Evolutionary conservation across 2,797 vertebrate species (phyloP).

Genomic region (Anas georgica): DNA sequence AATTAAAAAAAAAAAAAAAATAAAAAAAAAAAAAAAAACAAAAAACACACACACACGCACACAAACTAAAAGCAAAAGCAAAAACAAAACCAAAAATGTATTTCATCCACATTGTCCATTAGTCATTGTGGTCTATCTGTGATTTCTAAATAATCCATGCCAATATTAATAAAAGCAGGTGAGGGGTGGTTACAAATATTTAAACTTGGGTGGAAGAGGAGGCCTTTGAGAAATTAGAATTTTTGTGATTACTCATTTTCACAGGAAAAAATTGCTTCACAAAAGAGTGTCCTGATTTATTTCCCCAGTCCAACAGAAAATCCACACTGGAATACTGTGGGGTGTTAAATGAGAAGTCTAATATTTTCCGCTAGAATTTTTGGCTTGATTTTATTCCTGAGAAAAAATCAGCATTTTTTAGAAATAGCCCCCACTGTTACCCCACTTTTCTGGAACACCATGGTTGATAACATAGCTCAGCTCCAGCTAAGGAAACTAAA

Average conservation of each 20-base stretch:
- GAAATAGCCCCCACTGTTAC: neutral
- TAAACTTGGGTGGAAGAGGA: neutral
- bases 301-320: neutral
- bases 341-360: neutral
- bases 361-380: neutral
- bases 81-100: neutral
- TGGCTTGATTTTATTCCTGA: neutral
- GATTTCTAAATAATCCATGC: neutral
- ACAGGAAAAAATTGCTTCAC: neutral
- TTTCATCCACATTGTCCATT: neutral
- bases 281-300: neutral
- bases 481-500: neutral
- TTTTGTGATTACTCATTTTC: neutral
- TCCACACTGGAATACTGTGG: neutral
- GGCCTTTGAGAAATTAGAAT: neutral
- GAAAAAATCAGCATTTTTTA: neutral
- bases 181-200: neutral
- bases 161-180: neutral
- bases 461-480: neutral
- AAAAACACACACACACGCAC: neutral
- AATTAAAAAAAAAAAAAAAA: neutral
- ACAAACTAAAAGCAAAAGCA: neutral
- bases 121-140: neutral
- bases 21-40: neutral
- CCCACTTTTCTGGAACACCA: neutral